Percentiles rank a stretch among this genome's conserved stretches.
Conservation (phyloP, 2,113 vertebrate genomes). For the Casuarius casuarius region DNA sequence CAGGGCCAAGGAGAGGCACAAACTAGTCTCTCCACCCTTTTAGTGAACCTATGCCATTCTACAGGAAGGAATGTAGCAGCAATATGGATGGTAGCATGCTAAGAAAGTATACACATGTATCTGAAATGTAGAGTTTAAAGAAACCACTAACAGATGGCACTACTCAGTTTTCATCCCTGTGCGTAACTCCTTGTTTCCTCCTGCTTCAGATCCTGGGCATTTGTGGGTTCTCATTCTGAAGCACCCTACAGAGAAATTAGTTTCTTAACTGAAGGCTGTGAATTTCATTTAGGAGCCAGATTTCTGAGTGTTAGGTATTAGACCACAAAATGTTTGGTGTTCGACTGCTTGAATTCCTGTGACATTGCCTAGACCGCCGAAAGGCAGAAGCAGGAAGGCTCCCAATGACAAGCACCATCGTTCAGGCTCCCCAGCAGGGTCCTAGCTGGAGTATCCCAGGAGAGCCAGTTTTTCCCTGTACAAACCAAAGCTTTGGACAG, state of each 20-base stretch:
- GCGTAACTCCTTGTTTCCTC: background rate
- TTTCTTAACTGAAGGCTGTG: background rate
- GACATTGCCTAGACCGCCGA: background rate
- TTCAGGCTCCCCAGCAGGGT: background rate
- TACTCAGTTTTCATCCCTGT: background rate
- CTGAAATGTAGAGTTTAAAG: rapidly evolving
- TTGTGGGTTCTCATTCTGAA: background rate
- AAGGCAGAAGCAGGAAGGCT: background rate
- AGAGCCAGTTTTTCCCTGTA: background rate
- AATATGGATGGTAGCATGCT: background rate
- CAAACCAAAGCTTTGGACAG: background rate
- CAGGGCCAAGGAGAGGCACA: background rate
- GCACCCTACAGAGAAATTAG: background rate
- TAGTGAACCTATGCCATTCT: background rate
- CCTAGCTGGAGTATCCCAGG: background rate
- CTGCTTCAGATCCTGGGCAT: background rate
- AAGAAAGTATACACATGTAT: background rate
- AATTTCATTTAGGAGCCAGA: background rate
- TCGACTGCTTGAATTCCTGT: background rate
- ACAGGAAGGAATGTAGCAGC: background rate
- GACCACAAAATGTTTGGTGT: background rate
- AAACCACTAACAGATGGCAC: background rate
- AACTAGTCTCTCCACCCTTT: background rate
- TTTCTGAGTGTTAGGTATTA: background rate
- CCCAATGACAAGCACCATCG: rapidly evolving